Base-by-base conservation (phyloP, 2,113 vertebrate species). In the Leucopsar rothschildi region DNA sequence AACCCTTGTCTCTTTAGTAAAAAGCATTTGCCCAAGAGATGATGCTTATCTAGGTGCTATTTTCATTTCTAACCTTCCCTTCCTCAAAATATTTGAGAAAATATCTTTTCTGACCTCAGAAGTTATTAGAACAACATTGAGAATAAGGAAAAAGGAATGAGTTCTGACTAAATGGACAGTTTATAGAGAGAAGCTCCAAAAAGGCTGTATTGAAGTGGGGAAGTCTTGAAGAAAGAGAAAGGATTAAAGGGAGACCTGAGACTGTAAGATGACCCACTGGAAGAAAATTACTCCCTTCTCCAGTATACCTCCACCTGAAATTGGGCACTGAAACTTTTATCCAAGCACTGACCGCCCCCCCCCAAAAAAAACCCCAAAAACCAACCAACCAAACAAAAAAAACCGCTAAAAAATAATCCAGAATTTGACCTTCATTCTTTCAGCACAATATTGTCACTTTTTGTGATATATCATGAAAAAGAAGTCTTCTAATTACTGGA, bases 351-450 rank as follows among this genome's bases (percentile, higher is more conserved):
- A 47, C 8, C 37, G 8, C 37, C 37, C 37, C 37, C 37, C 37
- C 11, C 4, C 14, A 7, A 14, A n/a, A 29, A 1, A 50, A 50
- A 11, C 11, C 9, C 16, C 15, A 22, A 40, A 29, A 1, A 3
- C 15, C 5, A 66, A 39, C 39, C 37, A 37, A 37, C 8, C 9
- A 37, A 40, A 40, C 39, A 50, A 50, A 47, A 47, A 22, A 23
- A 10, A 23, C 23, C 40, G 11, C 40, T 53, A 55, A 55, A 55
- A 63, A 75, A 57, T n/a, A 20, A 3, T 42, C 27, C 15, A 27
- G 14, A 68, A 71, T 92, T 76, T 91, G 8, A 33, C 17, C 22
- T 59, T 50, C 7, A 2, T 73, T 64, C 28, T 61, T 77, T 72
- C 11, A 80, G 17, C 23, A 27, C 5, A 15, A 27, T 79, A 89